phyloP scores from a whole-genome alignment of 2,113 vertebrate genomes.

The Oostethus manadensis region DNA sequence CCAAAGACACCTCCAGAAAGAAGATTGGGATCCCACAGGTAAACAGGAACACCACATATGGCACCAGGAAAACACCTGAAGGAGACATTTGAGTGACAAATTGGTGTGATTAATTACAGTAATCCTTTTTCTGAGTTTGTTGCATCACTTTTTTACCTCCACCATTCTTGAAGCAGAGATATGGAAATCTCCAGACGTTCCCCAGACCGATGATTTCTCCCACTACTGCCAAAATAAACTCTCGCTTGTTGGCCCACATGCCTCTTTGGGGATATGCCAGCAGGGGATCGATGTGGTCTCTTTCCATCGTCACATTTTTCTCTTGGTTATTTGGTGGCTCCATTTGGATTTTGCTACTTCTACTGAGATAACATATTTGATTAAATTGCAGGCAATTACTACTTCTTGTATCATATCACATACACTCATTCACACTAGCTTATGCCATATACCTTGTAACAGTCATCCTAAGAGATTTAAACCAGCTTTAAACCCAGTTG shows the following conservation, averaged over 20 bases:
- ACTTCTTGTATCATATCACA: too few species aligned
- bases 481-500: too few species aligned
- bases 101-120: too few species aligned
- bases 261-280: slow-evolving; percentile 5
- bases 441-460: too few species aligned
- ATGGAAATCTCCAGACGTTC: slow-evolving; percentile 35
- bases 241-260: slow-evolving; percentile 31
- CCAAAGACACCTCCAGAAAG: slow-evolving; percentile 28
- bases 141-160: slow-evolving; percentile 16
- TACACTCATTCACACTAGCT: too few species aligned
- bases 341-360: background rate
- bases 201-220: slow-evolving; percentile 26
- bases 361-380: background rate
- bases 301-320: background rate
- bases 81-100: background rate
- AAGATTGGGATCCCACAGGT: slow-evolving; percentile 29
- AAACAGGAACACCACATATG: slow-evolving; percentile 16
- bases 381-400: too few species aligned
- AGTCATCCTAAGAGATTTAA: too few species aligned
- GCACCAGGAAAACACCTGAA: slow-evolving; percentile 22
- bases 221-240: slow-evolving; percentile 17
- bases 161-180: slow-evolving; percentile 38
- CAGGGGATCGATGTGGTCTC: background rate
- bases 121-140: background rate
- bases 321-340: background rate